Conservation (phyloP, 2,797 vertebrate genomes). For the Gouania willdenowi region DNA sequence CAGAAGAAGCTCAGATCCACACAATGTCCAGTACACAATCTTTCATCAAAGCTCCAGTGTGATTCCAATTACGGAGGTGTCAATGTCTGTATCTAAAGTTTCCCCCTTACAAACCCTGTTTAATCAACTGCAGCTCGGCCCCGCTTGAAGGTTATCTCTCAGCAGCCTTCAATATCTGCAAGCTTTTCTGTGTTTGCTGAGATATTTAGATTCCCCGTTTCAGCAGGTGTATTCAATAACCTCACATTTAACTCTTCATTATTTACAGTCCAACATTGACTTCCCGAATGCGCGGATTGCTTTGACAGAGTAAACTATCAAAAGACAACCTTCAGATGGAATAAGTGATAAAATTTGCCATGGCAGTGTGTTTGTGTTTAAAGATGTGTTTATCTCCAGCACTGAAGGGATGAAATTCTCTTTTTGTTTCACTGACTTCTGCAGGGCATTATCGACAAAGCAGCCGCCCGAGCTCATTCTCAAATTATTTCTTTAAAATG, state of each 20-base stretch:
- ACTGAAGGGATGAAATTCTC: constrained; percentile 5
- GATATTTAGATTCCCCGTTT: constrained; percentile 53
- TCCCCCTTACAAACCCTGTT: constrained; percentile 5
- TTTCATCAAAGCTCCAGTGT: constrained; percentile 15
- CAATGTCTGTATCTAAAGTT: constrained; percentile 17
- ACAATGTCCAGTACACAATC: constrained; percentile 14
- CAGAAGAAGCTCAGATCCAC: constrained; percentile 19
- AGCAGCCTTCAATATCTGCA: constrained; percentile 41
- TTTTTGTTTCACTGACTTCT: constrained; percentile 28
- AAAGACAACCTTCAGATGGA: constrained; percentile 32
- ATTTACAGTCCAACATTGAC: constrained; percentile 31
- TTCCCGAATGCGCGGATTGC: constrained; percentile 1
- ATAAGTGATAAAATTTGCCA: constrained; percentile 14
- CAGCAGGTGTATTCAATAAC: constrained; percentile 45
- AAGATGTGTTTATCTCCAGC: constrained; percentile 22
- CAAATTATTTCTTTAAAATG: too few species aligned
- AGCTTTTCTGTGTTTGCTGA: constrained; percentile 40
- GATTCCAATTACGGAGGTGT: constrained; percentile 35
- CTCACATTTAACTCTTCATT: constrained; percentile 41
- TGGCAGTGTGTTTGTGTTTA: constrained; percentile 1
- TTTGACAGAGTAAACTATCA: constrained; percentile 26
- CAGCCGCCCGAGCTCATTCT: constrained; percentile 25
- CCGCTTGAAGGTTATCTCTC: constrained; percentile 62
- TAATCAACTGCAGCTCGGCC: constrained; percentile 25
- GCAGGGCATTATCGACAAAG: constrained; percentile 33